Conservation (phyloP, 2,797 vertebrate genomes). For the Micrastur ruficollis region DNA sequence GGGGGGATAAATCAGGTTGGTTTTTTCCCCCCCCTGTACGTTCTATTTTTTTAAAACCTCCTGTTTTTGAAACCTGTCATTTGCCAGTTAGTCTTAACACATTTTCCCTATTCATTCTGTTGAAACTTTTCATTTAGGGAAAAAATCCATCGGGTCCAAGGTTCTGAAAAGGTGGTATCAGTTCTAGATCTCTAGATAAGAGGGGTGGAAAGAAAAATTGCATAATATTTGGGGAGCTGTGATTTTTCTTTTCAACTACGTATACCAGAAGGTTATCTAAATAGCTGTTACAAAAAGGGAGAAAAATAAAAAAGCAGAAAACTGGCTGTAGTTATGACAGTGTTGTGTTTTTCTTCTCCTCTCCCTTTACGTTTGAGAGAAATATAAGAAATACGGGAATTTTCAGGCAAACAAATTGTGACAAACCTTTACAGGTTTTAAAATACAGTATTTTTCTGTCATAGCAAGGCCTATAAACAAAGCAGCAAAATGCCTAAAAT, state of each 20-base stretch:
- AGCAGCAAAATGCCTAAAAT: background rate
- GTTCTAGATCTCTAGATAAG: background rate
- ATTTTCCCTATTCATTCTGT: background rate
- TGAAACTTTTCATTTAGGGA: background rate
- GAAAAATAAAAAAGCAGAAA: background rate
- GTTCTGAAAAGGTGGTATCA: background rate
- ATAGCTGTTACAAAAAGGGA: background rate
- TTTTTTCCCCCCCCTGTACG: background rate
- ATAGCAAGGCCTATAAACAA: background rate
- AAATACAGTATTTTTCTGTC: background rate
- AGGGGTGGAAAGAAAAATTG: background rate
- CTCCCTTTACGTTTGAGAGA: background rate
- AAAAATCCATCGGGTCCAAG: background rate
- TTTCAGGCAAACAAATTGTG: background rate
- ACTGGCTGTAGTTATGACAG: background rate
- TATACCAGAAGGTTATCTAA: background rate
- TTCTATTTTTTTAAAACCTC: background rate
- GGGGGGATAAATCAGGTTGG: background rate
- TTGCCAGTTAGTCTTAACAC: background rate
- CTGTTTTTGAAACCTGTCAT: background rate
- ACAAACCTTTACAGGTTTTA: background rate
- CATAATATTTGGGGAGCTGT: background rate
- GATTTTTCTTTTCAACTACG: background rate
- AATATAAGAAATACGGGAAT: background rate
- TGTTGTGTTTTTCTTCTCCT: background rate